phyloP scores from a whole-genome alignment of 2,888 invertebrate species.

The Vannuccia rotundouncinata region DNA sequence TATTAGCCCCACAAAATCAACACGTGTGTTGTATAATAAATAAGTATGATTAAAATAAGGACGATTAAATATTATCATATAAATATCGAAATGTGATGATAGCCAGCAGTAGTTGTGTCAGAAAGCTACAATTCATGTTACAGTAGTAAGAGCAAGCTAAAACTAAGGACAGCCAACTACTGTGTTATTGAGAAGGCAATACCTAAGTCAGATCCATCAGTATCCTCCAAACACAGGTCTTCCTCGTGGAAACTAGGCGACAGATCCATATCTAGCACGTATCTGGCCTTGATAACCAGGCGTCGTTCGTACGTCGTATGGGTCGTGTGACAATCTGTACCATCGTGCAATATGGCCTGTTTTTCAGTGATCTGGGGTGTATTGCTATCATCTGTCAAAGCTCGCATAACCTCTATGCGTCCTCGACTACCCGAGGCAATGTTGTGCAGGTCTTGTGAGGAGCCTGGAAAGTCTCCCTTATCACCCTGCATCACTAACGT shows the following conservation, averaged over 20 bases:
- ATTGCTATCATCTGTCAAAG: neutral
- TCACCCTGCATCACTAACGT: slow-evolving; percentile 17
- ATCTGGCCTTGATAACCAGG: neutral
- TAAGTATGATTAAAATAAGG: too few species aligned
- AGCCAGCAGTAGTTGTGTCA: too few species aligned
- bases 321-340: slow-evolving; percentile 1
- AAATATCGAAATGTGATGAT: too few species aligned
- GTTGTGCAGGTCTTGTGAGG: neutral
- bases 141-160: neutral
- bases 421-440: slow-evolving; percentile 1
- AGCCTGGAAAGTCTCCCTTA: neutral
- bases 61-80: too few species aligned
- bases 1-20: too few species aligned
- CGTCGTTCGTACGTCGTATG: neutral
- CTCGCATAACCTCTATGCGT: neutral
- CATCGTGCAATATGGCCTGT: neutral
- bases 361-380: neutral
- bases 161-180: neutral
- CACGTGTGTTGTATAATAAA: too few species aligned
- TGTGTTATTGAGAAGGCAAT: neutral
- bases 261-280: neutral
- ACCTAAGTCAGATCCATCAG: slow-evolving; percentile 10
- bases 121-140: too few species aligned
- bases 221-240: neutral
- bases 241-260: neutral